phyloP scores from a whole-genome alignment of 1,140 invertebrate species.

The Phthorimaea operculella region DNA sequence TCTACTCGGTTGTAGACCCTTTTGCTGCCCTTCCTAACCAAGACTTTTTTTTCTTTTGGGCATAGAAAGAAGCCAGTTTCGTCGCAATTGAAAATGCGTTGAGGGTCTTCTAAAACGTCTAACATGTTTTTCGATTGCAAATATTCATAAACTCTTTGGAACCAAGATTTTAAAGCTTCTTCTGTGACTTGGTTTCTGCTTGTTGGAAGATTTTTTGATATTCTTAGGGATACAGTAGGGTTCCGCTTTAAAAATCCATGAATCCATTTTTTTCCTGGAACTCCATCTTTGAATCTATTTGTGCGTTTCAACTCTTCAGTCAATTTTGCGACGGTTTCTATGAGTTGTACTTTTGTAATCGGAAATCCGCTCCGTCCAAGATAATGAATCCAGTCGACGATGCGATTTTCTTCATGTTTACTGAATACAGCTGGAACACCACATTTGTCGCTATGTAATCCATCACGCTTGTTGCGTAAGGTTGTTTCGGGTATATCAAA shows the following conservation, averaged over 20 bases:
- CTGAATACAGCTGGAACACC: slow-evolving; percentile 13
- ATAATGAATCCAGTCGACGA: slow-evolving; percentile 10
- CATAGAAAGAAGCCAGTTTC: slow-evolving; percentile 34
- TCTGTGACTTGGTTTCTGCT: too few relatives aligned
- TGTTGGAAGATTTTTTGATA: too few relatives aligned
- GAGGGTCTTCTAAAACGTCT: slow-evolving; percentile 6
- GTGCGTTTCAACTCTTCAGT: slow-evolving; percentile 12
- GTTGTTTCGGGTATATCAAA: slow-evolving; percentile 15
- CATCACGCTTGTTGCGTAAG: slow-evolving; percentile 14
- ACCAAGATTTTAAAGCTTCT: too few relatives aligned
- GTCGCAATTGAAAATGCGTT: slow-evolving; percentile 33
- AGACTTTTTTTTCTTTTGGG: slow-evolving; percentile 29
- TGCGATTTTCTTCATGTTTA: slow-evolving; percentile 14
- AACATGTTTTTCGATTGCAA: too few relatives aligned
- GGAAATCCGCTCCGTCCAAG: slow-evolving; percentile 9
- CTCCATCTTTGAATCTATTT: slow-evolving; percentile 15
- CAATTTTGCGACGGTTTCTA: slow-evolving; percentile 7
- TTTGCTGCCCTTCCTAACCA: slow-evolving; percentile 33
- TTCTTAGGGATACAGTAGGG: too few relatives aligned
- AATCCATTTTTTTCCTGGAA: slow-evolving; percentile 5
- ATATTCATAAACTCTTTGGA: too few relatives aligned
- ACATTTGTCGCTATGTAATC: slow-evolving; percentile 11
- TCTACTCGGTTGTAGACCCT: slow-evolving; percentile 24
- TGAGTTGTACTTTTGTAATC: too few relatives aligned
- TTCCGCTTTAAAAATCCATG: too few relatives aligned